A percentile compares a stretch with the other conserved stretches of the same genome.
phyloP scores from a whole-genome alignment of 2,888 invertebrate genomes.

The Rugalucina vietnamica region DNA sequence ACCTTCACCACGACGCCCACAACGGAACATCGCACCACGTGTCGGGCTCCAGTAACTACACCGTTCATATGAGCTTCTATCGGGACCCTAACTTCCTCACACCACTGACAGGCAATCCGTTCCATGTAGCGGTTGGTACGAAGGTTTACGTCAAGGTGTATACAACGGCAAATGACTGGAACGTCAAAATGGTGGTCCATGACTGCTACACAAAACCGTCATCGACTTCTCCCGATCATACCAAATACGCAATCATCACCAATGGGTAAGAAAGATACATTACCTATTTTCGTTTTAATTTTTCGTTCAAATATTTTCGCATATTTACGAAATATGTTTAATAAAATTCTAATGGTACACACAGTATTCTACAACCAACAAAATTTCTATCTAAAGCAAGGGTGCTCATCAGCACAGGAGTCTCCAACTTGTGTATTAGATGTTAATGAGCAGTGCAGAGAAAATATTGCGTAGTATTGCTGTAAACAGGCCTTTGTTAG shows the following conservation, averaged over 20 bases:
- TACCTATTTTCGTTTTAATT: too few species aligned
- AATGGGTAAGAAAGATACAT: constrained; percentile 42
- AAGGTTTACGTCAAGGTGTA: constrained; percentile 54
- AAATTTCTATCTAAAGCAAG: too few species aligned
- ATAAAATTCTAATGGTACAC: too few species aligned
- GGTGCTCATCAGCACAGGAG: too few species aligned
- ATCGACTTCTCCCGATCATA: constrained; percentile 14
- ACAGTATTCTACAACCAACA: too few species aligned
- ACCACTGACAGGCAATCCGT: constrained; percentile 45
- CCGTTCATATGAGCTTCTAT: constrained; percentile 54
- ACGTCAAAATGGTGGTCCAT: constrained; percentile 50
- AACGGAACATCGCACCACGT: constrained; percentile 18
- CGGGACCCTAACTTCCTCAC: constrained; percentile 47
- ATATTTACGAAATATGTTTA: too few species aligned
- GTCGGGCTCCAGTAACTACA: constrained; percentile 33
- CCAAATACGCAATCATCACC: constrained; percentile 37
- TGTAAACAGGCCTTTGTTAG: too few species aligned
- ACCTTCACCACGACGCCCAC: background rate
- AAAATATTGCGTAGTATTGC: too few species aligned
- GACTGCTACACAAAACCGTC: constrained; percentile 54
- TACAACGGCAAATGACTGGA: constrained; percentile 46
- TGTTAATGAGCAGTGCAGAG: too few species aligned
- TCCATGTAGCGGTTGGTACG: constrained; percentile 47
- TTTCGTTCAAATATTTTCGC: too few species aligned
- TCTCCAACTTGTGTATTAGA: too few species aligned